Evolutionary conservation across 1,140 invertebrate genomes (phyloP), one percentile per base, ranked within the genome.

Genomic region (Ectropis grisescens): DNA sequence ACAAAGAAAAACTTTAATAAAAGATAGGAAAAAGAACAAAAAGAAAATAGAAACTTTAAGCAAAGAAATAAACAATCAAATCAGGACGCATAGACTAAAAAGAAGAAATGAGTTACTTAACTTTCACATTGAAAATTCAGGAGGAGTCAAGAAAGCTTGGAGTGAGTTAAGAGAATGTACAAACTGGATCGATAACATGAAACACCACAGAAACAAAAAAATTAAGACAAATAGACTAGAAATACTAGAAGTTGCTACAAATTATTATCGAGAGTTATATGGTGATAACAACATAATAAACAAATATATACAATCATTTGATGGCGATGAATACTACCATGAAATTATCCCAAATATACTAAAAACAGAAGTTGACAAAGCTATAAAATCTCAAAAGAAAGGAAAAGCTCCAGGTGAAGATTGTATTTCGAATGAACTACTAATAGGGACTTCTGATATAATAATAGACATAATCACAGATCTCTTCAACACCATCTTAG

Each of bases 381-480:
- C 46, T 7, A 45, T 55, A 11, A 39, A 41, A 29, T 40, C 43
- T 15, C 52, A 48, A n/a, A 59, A 52, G 24, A 34, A 10, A 34
- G 28, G 41, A 13, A 60, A 56, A 50, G 23, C 47, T 15, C 31
- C 56, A 4, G 49, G 52, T 1, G 45, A 36, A 35, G 56, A 59
- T n/a, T 13, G 11, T 3, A 50, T 59, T 0, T 47, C n/a, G n/a
- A n/a, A n/a, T n/a, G n/a, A n/a, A n/a, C n/a, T n/a, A n/a, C n/a
- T n/a, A n/a, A n/a, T n/a, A n/a, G n/a, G n/a, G n/a, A n/a, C n/a
- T n/a, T n/a, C n/a, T n/a, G n/a, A n/a, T n/a, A n/a, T n/a, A n/a
- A 30, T 41, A 11, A 7, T 40, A n/a, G 16, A 38, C 6, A 34
- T 11, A 10, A 2, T 53, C 0, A 49, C n/a, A n/a, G n/a, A n/a